Conservation (phyloP, 2,888 invertebrate genomes). For the Drosophila affinis region DNA sequence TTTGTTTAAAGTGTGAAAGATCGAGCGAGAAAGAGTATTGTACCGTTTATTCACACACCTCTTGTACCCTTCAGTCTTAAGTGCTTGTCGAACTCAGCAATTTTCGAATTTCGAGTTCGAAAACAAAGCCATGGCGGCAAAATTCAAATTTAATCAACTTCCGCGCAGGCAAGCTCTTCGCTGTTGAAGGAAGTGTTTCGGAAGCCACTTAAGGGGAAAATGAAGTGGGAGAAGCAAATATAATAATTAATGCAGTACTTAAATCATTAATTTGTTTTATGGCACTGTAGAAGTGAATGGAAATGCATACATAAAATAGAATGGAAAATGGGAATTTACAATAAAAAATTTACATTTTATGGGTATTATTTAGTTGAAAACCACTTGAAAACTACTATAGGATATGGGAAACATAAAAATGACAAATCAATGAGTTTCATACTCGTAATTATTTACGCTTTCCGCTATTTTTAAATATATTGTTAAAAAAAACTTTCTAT, state of each 20-base stretch:
- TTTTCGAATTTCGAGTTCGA: constrained; percentile 5
- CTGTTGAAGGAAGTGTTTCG: constrained; percentile 41
- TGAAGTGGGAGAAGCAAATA: constrained; percentile 1
- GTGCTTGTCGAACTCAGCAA: constrained; percentile 7
- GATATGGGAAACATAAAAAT: neutral
- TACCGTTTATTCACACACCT: constrained; percentile 2
- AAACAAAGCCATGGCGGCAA: constrained; percentile 27
- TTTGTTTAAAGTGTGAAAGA: neutral
- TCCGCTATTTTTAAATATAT: constrained; percentile 3
- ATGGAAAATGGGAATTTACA: neutral
- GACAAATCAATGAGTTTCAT: neutral
- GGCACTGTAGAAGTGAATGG: neutral
- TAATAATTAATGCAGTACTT: too few species aligned
- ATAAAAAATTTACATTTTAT: neutral
- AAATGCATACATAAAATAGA: neutral
- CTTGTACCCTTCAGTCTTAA: constrained; percentile 3
- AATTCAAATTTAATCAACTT: constrained; percentile 46
- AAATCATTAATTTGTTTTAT: neutral
- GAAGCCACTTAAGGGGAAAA: constrained; percentile 29
- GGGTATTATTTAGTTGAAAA: too few species aligned
- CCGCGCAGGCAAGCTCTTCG: constrained; percentile 62
- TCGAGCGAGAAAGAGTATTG: neutral
- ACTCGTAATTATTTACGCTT: neutral
- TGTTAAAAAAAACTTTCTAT: constrained; percentile 24
- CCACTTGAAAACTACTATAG: neutral